Evolutionary conservation across 2,113 vertebrate genomes (phyloP).

Genomic region (Bagarius yarrelli): DNA sequence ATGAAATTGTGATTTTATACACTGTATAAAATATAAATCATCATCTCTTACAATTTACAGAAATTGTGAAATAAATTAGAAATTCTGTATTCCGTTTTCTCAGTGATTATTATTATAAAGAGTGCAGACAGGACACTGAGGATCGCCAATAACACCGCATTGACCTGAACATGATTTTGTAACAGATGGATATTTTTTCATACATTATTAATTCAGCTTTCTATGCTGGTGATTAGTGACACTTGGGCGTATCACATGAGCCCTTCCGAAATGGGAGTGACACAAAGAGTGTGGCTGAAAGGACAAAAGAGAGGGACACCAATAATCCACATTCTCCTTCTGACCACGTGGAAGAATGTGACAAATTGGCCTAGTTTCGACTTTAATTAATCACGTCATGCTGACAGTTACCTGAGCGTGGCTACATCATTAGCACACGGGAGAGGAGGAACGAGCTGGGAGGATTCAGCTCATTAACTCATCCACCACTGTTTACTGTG

Average conservation of each 20-base stretch:
- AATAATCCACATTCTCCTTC: constrained; percentile 44
- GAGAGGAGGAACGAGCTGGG: constrained; percentile 61
- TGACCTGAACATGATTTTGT: neutral
- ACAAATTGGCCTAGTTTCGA: constrained; percentile 70
- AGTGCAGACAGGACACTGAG: neutral
- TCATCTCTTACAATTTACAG: neutral
- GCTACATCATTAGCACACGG: constrained; percentile 68
- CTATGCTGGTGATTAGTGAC: neutral
- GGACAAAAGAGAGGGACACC: constrained; percentile 26
- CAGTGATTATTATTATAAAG: neutral
- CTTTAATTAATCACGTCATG: constrained; percentile 70
- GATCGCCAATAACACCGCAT: neutral
- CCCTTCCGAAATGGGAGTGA: neutral
- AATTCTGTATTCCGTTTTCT: neutral
- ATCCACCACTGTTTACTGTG: constrained; percentile 59
- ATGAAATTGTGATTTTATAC: neutral
- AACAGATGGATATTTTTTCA: neutral
- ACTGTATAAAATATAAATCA: neutral
- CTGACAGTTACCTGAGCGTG: constrained; percentile 72
- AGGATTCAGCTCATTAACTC: constrained; percentile 69
- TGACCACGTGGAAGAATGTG: constrained; percentile 64
- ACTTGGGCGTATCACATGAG: neutral
- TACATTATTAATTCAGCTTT: neutral
- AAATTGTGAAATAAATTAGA: no score
- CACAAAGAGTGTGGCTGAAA: constrained; percentile 13